phyloP scores from a whole-genome alignment of 2,888 invertebrate genomes.

The Pyrocoelia pectoralis region DNA sequence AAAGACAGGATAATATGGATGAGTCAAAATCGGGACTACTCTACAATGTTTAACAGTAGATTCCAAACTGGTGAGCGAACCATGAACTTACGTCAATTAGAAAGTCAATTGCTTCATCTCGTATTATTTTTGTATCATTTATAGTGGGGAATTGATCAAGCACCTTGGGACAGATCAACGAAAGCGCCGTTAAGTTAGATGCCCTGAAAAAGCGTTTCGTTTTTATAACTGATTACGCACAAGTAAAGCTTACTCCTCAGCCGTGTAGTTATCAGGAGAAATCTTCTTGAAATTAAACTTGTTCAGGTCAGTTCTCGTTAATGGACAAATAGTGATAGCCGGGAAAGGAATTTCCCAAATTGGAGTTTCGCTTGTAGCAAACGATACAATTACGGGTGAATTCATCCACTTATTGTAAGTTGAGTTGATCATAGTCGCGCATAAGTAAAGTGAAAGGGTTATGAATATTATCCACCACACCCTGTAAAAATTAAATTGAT shows the following conservation, averaged over 20 bases:
- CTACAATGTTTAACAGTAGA: not conserved
- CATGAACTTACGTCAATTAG: slow-evolving; percentile 9
- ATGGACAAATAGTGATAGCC: slow-evolving; percentile 57
- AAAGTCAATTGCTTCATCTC: slow-evolving; percentile 5
- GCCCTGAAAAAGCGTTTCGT: slow-evolving; percentile 12
- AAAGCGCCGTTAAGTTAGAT: not conserved
- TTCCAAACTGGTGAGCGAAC: no score
- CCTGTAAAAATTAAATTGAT: slow-evolving; percentile 62
- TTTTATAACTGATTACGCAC: no score
- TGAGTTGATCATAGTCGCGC: slow-evolving; percentile 67
- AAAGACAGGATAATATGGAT: not conserved
- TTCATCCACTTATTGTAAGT: slow-evolving; percentile 77
- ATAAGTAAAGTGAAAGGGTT: slow-evolving; percentile 67
- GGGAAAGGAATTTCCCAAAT: slow-evolving; percentile 67
- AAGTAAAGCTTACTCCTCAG: slow-evolving; percentile 5
- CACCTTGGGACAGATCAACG: not conserved
- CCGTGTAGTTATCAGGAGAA: not conserved
- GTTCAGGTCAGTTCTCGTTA: not conserved
- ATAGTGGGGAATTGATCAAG: not conserved
- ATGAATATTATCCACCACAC: slow-evolving; percentile 74
- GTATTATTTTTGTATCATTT: not conserved
- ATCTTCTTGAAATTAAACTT: slow-evolving; percentile 7
- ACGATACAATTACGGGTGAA: slow-evolving; percentile 78
- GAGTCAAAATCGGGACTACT: not conserved
- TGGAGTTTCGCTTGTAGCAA: slow-evolving; percentile 76